Evolutionary conservation across 1,140 invertebrate species (phyloP), one percentile per base, ranked within the genome.

Genomic region (Physella acuta): DNA sequence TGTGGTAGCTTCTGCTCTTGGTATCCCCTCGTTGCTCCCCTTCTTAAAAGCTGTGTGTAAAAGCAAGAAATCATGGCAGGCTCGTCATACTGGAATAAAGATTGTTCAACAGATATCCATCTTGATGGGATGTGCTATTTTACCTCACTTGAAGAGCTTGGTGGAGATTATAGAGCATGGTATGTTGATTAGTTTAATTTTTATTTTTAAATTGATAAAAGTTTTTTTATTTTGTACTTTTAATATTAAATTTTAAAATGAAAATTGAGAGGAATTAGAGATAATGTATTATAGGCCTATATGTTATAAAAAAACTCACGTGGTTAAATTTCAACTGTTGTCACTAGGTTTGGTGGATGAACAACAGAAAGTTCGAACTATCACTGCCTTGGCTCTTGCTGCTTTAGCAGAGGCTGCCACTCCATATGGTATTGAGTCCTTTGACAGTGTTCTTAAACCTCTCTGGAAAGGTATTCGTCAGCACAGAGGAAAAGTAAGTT

Each of bases 51-150:
- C 98, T 71, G 98, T 99, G 0, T 99, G 98, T 85, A 91, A 95
- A 71, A 98, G 95, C 71, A 99, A 99, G 86, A 99, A 99, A 83
- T 98, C 95, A 0, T 99, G 98, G 98, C 98, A 99, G 87, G 98
- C 98, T 5, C 88, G 98, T 62, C 98, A 99, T 84, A 99, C 98
- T 1, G 98, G 87, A 82, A 99, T 99, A 61, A 99, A 99, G 87
- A 99, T 99, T 82, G 97, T 99, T 0, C 98, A 99, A 84, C 98
- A 99, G 87, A 99, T 99, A 73, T 95, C 97, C 44, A 99, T 99
- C 80, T 86, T 99, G 0, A 99, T 99, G 97, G 98, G 98, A 0
- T 99, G 98, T 85, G 98, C 98, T 52, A 99, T 99, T 80, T 86
- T 99, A 62, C 98, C 98, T 0, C 97, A 99, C 89, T 88, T 99